Percentiles rank a stretch among this genome's conserved stretches.
These are phyloP conservation scores for Epinephelus lanceolatus DNA, from an alignment of 2,113 vertebrate genomes.

Conservation along the genomic window DNA sequence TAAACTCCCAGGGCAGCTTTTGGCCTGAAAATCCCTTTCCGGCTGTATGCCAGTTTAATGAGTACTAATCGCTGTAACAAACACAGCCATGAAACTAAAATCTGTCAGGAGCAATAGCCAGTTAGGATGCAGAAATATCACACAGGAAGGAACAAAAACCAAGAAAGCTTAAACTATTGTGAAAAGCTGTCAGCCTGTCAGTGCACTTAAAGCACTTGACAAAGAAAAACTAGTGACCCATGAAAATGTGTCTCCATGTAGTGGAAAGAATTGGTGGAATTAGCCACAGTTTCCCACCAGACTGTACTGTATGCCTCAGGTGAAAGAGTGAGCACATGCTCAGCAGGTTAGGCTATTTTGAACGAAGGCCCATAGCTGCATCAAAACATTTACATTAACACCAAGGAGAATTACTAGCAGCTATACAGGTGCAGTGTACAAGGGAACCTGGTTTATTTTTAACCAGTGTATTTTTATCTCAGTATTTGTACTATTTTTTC, in stretches of 20 bases:
- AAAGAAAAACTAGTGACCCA: conserved; percentile 45
- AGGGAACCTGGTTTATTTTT: conserved; percentile 63
- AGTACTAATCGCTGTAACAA: conserved; percentile 14
- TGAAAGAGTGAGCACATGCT: conserved; percentile 28
- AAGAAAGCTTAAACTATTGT: conserved; percentile 35
- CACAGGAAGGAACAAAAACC: not conserved
- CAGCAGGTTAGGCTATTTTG: conserved; percentile 35
- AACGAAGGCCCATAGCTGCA: conserved; percentile 17
- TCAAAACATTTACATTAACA: conserved; percentile 55
- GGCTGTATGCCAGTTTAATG: conserved; percentile 16
- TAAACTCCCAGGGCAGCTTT: not conserved
- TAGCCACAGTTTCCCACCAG: conserved; percentile 52
- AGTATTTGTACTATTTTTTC: conserved; percentile 74
- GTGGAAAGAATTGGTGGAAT: conserved; percentile 53
- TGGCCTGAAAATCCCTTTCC: not conserved
- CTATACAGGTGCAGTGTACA: conserved; percentile 42
- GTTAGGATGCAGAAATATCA: not conserved
- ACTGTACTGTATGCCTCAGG: conserved; percentile 18
- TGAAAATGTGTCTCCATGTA: conserved; percentile 33
- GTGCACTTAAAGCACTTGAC: conserved; percentile 36
- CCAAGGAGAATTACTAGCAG: conserved; percentile 24
- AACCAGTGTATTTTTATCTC: conserved; percentile 71
- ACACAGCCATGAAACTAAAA: conserved; percentile 18
- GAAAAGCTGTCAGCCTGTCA: conserved; percentile 33
- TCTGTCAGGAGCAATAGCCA: conserved; percentile 10